Evolutionary conservation across 2,797 vertebrate genomes (phyloP).

Genomic region (Sebastes minor): DNA sequence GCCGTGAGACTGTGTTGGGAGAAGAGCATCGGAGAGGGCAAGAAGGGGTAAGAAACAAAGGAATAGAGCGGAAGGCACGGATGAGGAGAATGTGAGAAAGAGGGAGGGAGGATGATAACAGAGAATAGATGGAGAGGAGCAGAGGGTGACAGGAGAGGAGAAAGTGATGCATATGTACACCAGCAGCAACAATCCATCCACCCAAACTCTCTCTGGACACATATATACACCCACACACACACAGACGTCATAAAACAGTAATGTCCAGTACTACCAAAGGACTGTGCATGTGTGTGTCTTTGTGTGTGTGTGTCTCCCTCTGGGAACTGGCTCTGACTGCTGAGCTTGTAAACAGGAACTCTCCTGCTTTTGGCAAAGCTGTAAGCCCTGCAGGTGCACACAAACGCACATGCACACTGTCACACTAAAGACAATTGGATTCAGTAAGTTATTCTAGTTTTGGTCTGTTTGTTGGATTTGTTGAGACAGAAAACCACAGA

Average conservation of each 20-base stretch:
- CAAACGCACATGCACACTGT: slow-evolving; percentile 1
- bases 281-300: slow-evolving; percentile 4
- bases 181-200: slow-evolving; percentile 9
- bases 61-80: not conserved
- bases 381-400: slow-evolving; percentile 49
- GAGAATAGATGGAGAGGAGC: not conserved
- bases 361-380: slow-evolving; percentile 52
- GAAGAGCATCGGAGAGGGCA: not conserved
- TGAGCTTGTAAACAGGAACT: slow-evolving; percentile 71
- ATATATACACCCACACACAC: not conserved
- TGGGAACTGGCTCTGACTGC: slow-evolving; percentile 53
- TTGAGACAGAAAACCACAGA: slow-evolving; percentile 14
- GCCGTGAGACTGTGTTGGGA: fast-evolving
- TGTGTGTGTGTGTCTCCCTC: slow-evolving; percentile 32
- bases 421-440: slow-evolving; percentile 25
- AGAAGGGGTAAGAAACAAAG: not conserved
- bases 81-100: not conserved
- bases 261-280: slow-evolving; percentile 10
- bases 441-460: slow-evolving; percentile 9
- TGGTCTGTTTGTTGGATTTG: slow-evolving; percentile 20
- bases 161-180: slow-evolving; percentile 12
- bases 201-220: slow-evolving; percentile 10
- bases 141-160: slow-evolving; percentile 15
- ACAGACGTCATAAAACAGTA: slow-evolving; percentile 18
- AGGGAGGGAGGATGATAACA: not conserved